Percentiles rank a stretch among this genome's conserved stretches.
These are phyloP conservation scores for Tanytarsus gracilentus DNA, from an alignment of 2,888 invertebrate genomes.

Conservation along the genomic window DNA sequence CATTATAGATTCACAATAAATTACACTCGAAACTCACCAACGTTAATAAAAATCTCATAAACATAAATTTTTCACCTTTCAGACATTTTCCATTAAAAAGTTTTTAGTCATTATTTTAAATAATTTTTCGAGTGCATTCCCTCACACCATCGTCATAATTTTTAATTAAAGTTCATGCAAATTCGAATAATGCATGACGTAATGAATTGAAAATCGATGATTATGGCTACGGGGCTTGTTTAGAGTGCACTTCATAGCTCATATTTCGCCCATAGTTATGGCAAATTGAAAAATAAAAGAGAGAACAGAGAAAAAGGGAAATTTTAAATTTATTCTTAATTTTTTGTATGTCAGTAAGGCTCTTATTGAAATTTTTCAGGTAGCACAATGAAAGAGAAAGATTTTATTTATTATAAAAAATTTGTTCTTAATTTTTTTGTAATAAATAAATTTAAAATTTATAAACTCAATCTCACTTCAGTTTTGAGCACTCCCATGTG, in stretches of 20 bases:
- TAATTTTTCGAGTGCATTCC: neutral
- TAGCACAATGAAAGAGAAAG: too few relatives aligned
- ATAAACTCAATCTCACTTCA: too few relatives aligned
- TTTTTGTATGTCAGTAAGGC: neutral
- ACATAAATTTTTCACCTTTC: neutral
- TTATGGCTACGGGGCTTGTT: constrained; percentile 11
- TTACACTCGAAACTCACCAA: neutral
- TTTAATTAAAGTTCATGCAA: constrained; percentile 14
- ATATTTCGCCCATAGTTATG: too few relatives aligned
- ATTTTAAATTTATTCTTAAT: neutral
- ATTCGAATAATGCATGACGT: neutral
- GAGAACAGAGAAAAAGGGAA: neutral
- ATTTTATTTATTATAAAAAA: too few relatives aligned
- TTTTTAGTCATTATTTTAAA: neutral
- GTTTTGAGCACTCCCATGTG: too few relatives aligned
- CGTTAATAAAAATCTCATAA: neutral
- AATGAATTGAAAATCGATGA: constrained; percentile 22
- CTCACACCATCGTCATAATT: constrained; percentile 15
- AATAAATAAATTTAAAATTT: too few relatives aligned
- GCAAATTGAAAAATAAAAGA: too few relatives aligned
- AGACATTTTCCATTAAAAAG: neutral
- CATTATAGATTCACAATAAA: constrained; percentile 15
- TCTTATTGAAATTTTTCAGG: constrained; percentile 4
- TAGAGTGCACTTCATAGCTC: too few relatives aligned
- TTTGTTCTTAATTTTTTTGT: too few relatives aligned